Base-by-base conservation (phyloP, 2,888 invertebrate genomes). In the Drosophila neonasuta region DNA sequence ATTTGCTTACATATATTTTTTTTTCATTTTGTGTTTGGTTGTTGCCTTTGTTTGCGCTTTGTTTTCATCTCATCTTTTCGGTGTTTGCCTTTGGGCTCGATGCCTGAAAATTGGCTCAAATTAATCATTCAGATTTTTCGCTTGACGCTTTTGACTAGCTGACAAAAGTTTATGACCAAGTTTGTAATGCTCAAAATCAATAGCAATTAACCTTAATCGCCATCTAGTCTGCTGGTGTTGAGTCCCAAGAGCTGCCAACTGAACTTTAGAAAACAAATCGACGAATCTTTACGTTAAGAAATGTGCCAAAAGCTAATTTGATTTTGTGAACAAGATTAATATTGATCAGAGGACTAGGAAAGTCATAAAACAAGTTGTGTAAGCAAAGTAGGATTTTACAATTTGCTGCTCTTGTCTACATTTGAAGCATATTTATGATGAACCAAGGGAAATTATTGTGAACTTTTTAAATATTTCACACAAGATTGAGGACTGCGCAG, bases 151-250 rank as follows among this genome's bases (percentile, higher is more conserved):
- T 78, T 64, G 62, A 61, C 74, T 44, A 55, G 60, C 79, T 72
- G 80, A 74, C 80, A 79, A 69, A 77, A 71, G 58, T 51, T 62
- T 57, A 13, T 51, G 63, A 46, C 42, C 42, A 57, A 62, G 36
- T 59, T 52, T 54, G 68, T 50, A 64, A 65, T 73, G 59, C 49
- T 36, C 74, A 80, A 80, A 80, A 82, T 80, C 80, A 80, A 80
- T 80, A 80, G 83, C 80, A 83, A 83, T 81, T 81, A 81, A 81
- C 81, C 81, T 64, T 79, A 81, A 81, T 81, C 81, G 81, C 67
- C 48, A 36, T 42, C 17, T 24, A 45, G 48, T 30, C 34, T 17
- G 32, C 41, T 44, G 62, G 63, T 66, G 71, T 78, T 71, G 71
- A 78, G 68, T 48, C 49, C 13, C 20, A 54, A 59, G 62, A 63